Base-by-base conservation (phyloP, 1,140 invertebrate species). In the Magallana gigas region DNA sequence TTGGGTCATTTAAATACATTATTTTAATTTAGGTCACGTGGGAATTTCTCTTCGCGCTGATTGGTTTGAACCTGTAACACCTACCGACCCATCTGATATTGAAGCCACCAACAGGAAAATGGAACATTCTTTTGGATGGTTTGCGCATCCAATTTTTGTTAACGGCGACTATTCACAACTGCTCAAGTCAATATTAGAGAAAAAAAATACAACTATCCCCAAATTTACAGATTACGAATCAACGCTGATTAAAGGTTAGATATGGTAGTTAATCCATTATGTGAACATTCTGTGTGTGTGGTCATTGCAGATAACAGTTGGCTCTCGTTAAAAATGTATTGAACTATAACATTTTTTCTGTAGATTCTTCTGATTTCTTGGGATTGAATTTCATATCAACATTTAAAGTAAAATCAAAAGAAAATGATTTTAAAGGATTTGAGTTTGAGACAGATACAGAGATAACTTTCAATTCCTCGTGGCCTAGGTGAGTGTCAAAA, bases 161-260 rank as follows among this genome's bases (percentile, higher is more conserved):
- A 91, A 94, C 85, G 94, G 94, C 4, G 93, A 94, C 87, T 95
- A 95, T 86, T 95, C 95, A 8, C 90, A 91, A 56, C 89, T 95
- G n/a, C 91, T 93, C 90, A 93, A 91, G 85, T 36, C 83, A 48
- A 89, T 90, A 23, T 83, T 94, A 5, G 76, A n/a, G 2, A 90
- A 91, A 36, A 92, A 93, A 87, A 94, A 82, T 1, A 93, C 92
- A 8, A 85, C 92, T 60, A 87, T 93, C 5, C 93, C 90, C 8
- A 83, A 84, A 59, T 90, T 92, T 64, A 90, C 88, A 14, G 58
- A 84, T 5, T 85, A 88, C 29, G 89, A 90, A 62, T 91, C 89
- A 29, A 16, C 64, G 36, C 59, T 86, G 57, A 90, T 91, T 59
- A 90, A 90, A 90, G 91, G 93, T 92, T 48, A 3, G 36, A 48